A percentile compares a stretch with the other conserved stretches of the same genome.
These are phyloP conservation scores for Coptodon rendalli DNA, from an alignment of 2,113 vertebrate genomes.

Conservation along the genomic window DNA sequence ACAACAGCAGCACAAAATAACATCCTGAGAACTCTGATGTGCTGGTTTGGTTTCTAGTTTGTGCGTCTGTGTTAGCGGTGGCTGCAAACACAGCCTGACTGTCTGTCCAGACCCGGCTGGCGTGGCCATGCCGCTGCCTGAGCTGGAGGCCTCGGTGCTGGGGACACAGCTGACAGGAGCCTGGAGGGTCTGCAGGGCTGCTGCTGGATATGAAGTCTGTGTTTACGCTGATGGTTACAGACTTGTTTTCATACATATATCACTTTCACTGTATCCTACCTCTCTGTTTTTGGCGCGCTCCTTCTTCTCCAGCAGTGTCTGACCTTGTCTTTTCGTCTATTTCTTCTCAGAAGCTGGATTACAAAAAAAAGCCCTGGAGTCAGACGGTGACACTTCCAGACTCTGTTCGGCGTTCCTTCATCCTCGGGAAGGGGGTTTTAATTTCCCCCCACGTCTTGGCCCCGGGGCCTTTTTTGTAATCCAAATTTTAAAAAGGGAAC, in stretches of 20 bases:
- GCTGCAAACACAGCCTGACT: not conserved
- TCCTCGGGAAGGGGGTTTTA: not conserved
- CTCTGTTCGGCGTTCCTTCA: not conserved
- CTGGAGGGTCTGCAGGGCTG: not conserved
- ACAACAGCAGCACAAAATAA: fast-evolving
- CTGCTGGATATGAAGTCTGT: not conserved
- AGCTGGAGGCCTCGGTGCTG: not conserved
- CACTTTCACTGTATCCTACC: not conserved
- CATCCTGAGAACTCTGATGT: not conserved
- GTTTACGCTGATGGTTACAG: constrained; percentile 9
- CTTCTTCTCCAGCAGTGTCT: not conserved
- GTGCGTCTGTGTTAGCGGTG: not conserved
- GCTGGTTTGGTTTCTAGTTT: not conserved
- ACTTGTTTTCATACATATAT: not conserved
- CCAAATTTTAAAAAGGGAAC: not conserved
- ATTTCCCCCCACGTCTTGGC: not conserved
- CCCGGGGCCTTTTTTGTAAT: not conserved
- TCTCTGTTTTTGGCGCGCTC: not conserved
- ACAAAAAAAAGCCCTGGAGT: not conserved
- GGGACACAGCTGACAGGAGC: not conserved
- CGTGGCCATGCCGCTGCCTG: not conserved
- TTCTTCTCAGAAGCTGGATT: not conserved
- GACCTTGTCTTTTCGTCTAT: not conserved
- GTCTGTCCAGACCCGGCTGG: not conserved
- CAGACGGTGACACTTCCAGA: not conserved